Conservation (phyloP, 2,113 vertebrate species). For the Synchiropus splendidus region DNA sequence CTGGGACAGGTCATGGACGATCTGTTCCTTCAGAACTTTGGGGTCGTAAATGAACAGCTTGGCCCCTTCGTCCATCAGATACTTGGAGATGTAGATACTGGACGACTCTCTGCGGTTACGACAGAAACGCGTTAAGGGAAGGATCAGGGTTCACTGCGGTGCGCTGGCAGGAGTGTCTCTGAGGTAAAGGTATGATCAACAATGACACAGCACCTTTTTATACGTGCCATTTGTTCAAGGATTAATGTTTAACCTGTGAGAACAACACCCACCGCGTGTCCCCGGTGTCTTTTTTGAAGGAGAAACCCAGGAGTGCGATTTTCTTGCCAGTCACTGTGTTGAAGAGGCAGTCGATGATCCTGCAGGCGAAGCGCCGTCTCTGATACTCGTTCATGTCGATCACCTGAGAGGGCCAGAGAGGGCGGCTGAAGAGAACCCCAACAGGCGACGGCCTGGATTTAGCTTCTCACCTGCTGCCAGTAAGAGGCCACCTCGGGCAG, state of each 20-base stretch:
- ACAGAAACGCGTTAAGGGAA: not conserved
- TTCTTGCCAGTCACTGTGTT: slow-evolving; percentile 97
- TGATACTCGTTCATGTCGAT: slow-evolving; percentile 99
- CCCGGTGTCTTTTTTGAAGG: slow-evolving; percentile 97
- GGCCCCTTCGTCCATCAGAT: slow-evolving; percentile 96
- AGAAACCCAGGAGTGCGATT: slow-evolving; percentile 93
- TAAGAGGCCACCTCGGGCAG: slow-evolving; percentile 93
- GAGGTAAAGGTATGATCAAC: not conserved
- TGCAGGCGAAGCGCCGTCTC: slow-evolving; percentile 87
- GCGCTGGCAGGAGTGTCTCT: not conserved
- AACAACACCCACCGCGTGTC: slow-evolving; percentile 78
- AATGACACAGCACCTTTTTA: not conserved
- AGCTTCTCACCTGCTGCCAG: slow-evolving; percentile 94
- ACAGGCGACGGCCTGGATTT: too few species aligned
- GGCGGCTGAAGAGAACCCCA: too few species aligned
- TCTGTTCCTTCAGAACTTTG: slow-evolving; percentile 90
- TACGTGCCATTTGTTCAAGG: too few species aligned
- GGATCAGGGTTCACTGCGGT: slow-evolving; percentile 8
- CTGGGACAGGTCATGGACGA: slow-evolving; percentile 89
- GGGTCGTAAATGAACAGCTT: slow-evolving; percentile 94
- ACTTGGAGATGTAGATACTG: slow-evolving; percentile 97
- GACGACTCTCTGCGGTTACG: slow-evolving; percentile 83
- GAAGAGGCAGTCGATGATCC: slow-evolving; percentile 95
- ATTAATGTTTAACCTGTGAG: not conserved
- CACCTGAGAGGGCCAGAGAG: slow-evolving; percentile 74